Percentiles rank a stretch among this genome's conserved stretches.
Conservation (phyloP, 2,888 invertebrate genomes). For the Theodoxus fluviatilis region DNA sequence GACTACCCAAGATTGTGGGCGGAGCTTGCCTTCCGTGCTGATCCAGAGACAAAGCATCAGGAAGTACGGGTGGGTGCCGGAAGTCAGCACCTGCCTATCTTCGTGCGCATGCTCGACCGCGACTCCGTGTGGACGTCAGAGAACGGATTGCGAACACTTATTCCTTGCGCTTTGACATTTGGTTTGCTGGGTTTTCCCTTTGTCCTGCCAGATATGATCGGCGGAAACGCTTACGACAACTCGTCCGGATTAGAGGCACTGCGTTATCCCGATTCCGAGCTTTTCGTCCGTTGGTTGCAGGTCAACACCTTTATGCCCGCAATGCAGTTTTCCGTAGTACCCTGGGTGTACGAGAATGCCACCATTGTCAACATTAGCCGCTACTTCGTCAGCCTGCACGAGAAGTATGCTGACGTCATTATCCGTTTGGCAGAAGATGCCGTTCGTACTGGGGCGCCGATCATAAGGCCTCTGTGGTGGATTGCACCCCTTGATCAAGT, state of each 20-base stretch:
- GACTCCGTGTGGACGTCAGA: constrained; percentile 84
- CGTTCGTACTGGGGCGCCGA: constrained; percentile 72
- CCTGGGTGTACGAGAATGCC: constrained; percentile 66
- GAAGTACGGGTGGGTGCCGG: constrained; percentile 86
- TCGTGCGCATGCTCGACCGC: constrained; percentile 79
- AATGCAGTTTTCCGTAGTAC: constrained; percentile 78
- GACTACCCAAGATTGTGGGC: constrained; percentile 51
- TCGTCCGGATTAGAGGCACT: constrained; percentile 25
- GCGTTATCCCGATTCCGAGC: constrained; percentile 52
- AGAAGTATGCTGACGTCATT: constrained; percentile 42
- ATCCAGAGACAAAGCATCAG: constrained; percentile 69
- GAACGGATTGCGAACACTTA: constrained; percentile 78
- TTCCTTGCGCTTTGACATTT: constrained; percentile 77
- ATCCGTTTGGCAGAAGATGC: constrained; percentile 47
- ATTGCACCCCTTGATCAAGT: constrained; percentile 84
- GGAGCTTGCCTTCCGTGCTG: constrained; percentile 43
- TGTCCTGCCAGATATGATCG: constrained; percentile 86
- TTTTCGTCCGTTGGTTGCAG: constrained; percentile 82
- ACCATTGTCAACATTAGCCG: constrained; percentile 40
- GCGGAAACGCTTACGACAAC: constrained; percentile 57
- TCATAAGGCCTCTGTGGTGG: constrained; percentile 88
- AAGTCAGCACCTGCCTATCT: constrained; percentile 84
- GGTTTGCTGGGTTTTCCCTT: constrained; percentile 76
- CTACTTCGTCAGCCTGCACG: constrained; percentile 46
- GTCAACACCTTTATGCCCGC: constrained; percentile 89